Evolutionary conservation across 2,113 vertebrate genomes (phyloP), one percentile per base, ranked within the genome.

Genomic region (Regulus satrapa): DNA sequence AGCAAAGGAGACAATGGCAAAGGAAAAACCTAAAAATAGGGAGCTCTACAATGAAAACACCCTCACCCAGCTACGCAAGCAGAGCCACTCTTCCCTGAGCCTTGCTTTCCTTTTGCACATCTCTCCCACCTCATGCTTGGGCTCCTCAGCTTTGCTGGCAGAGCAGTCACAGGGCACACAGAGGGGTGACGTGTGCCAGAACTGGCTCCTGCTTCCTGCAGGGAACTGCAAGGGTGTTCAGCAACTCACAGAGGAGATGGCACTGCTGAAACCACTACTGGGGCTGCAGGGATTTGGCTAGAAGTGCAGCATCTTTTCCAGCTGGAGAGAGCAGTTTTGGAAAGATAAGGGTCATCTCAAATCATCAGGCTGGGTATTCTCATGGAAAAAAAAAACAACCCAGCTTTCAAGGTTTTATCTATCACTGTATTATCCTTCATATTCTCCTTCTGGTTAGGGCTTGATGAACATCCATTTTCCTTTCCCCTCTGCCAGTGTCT

Each of bases 181-280:
- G 21, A 61, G 59, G 24, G 36, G 11, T 54, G 82, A 43, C 0
- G 2, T 34, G 62, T 67, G 40, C 54, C 91, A 85, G 45, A 77
- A 48, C 18, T 4, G 36, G 36, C 52, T 88, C 58, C 67, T 52
- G 31, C 45, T 51, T 40, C 63, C 59, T 56, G 54, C 36, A 34
- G 10, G 29, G 43, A 80, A 21, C 48, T 43, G 21, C 29, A 55
- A 76, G 36, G n/a, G 59, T 34, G 59, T 32, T 66, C 88, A 84
- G 64, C 68, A 69, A 0, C 31, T 34, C 49, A 10, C 0, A 0
- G 45, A 21, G 21, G 31, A 8, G 68, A 40, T 8, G 32, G 76
- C 59, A 68, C 28, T 56, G 62, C 79, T 41, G 2, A 34, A 25
- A 36, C 14, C 45, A 66, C 4, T 40, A 40, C 49, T 66, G 54